Percentiles rank a stretch among this genome's conserved stretches.
phyloP scores from a whole-genome alignment of 2,113 vertebrate genomes.

The Takifugu flavidus region DNA sequence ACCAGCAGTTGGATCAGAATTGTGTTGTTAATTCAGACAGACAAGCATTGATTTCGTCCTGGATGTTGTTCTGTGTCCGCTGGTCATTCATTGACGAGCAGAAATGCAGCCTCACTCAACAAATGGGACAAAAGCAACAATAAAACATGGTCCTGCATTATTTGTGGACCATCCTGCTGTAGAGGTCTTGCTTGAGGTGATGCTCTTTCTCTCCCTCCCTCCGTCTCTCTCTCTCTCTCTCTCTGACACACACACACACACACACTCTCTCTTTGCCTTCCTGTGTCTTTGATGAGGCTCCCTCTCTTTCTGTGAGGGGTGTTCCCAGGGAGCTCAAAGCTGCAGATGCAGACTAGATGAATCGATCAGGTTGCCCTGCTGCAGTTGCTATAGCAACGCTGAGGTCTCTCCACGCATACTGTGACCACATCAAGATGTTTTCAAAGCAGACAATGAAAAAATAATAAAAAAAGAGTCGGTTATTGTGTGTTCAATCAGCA shows the following conservation, averaged over 20 bases:
- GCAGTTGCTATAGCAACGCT: conserved; percentile 69
- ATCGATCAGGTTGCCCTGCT: conserved; percentile 54
- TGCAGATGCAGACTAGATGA: conserved; percentile 54
- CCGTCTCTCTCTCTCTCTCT: not conserved
- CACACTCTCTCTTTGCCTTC: conserved; percentile 13
- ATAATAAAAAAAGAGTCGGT: no score
- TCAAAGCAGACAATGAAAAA: conserved; percentile 23
- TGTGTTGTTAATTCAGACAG: conserved; percentile 4
- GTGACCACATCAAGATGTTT: conserved; percentile 25
- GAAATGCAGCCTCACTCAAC: no score
- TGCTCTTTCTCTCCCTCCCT: not conserved
- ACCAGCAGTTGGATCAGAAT: not conserved
- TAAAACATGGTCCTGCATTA: conserved; percentile 15
- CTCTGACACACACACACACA: not conserved
- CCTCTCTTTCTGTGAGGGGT: conserved; percentile 41
- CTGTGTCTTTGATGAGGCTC: conserved; percentile 41
- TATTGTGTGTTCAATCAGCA: no score
- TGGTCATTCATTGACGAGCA: no score
- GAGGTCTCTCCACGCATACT: conserved; percentile 31
- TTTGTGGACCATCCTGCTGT: conserved; percentile 6
- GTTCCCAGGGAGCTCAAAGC: conserved; percentile 63
- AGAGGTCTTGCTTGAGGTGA: conserved; percentile 34
- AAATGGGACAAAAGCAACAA: conserved; percentile 5
- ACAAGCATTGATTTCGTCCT: no score
- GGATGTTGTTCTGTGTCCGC: not conserved